Percentiles rank a stretch among this genome's conserved stretches.
Evolutionary conservation across 2,888 invertebrate genomes (phyloP).

Genomic region (Hyalella azteca): DNA sequence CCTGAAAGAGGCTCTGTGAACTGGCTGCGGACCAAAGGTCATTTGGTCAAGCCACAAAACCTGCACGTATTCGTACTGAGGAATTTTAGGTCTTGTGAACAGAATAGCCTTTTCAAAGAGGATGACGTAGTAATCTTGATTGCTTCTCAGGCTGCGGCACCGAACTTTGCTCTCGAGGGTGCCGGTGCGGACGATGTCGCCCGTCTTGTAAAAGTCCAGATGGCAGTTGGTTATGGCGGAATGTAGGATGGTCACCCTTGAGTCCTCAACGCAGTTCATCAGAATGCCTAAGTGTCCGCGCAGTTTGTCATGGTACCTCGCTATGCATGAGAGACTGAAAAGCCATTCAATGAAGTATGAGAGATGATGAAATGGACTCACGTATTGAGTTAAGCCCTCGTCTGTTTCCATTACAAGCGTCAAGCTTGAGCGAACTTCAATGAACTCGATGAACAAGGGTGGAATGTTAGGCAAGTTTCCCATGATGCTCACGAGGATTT

Average conservation of each 20-base stretch:
- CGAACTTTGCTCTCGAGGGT: conserved; percentile 41
- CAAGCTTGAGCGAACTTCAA: conserved; percentile 42
- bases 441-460: conserved; percentile 43
- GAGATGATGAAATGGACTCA: conserved; percentile 47
- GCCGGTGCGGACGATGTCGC: conserved; percentile 41
- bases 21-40: conserved; percentile 45
- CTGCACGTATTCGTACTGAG: conserved; percentile 46
- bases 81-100: conserved; percentile 43
- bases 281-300: conserved; percentile 11
- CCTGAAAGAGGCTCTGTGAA: conserved; percentile 39
- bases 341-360: conserved; percentile 40
- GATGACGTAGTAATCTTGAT: conserved; percentile 39
- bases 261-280: conserved; percentile 8
- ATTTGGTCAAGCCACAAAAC: conserved; percentile 52
- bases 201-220: conserved; percentile 49
- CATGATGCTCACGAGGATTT: conserved; percentile 27
- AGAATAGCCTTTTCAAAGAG: conserved; percentile 49
- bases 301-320: neutral
- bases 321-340: neutral
- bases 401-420: conserved; percentile 23
- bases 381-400: conserved; percentile 32
- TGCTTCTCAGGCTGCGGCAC: conserved; percentile 22
- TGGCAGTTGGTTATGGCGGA: conserved; percentile 41
- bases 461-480: conserved; percentile 34
- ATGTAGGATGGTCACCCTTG: conserved; percentile 38